phyloP scores from a whole-genome alignment of 2,888 invertebrate species.

The Chydorus sphaericus region DNA sequence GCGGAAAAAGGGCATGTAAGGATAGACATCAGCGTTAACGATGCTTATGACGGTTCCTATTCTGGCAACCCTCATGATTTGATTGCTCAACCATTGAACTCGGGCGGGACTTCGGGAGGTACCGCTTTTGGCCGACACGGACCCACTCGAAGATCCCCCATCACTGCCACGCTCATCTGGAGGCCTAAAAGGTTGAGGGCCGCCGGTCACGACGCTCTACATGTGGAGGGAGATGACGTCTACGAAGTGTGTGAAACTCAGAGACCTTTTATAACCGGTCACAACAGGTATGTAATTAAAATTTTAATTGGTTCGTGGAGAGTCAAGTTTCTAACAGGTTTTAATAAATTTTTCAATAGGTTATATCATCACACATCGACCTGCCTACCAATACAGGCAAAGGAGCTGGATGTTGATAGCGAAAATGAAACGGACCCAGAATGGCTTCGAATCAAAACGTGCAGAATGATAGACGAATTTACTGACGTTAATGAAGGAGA shows the following conservation, averaged over 20 bases:
- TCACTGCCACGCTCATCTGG: conserved; percentile 64
- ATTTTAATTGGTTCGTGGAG: neutral
- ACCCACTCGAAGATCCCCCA: conserved; percentile 54
- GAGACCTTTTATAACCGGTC: conserved; percentile 76
- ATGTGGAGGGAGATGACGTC: conserved; percentile 47
- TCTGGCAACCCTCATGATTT: conserved; percentile 83
- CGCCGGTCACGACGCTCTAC: neutral
- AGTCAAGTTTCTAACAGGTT: neutral
- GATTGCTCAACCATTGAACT: conserved; percentile 48
- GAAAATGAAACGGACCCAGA: conserved; percentile 88
- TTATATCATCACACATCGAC: conserved; percentile 90
- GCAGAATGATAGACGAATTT: conserved; percentile 98
- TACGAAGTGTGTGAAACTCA: conserved; percentile 57
- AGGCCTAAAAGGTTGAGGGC: conserved; percentile 38
- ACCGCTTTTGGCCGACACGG: conserved; percentile 52
- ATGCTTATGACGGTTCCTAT: conserved; percentile 87
- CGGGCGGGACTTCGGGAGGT: conserved; percentile 23
- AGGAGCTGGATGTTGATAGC: conserved; percentile 84
- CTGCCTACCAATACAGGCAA: conserved; percentile 82
- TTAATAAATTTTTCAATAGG: conserved; percentile 34
- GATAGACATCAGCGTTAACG: conserved; percentile 89
- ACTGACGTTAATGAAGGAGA: conserved; percentile 98
- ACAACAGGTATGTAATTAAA: conserved; percentile 47
- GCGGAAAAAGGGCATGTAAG: conserved; percentile 45
- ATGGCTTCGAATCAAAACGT: conserved; percentile 84